phyloP scores from a whole-genome alignment of 37 sponge, comb jelly and placozoan genomes.

The Agelas oroides region DNA sequence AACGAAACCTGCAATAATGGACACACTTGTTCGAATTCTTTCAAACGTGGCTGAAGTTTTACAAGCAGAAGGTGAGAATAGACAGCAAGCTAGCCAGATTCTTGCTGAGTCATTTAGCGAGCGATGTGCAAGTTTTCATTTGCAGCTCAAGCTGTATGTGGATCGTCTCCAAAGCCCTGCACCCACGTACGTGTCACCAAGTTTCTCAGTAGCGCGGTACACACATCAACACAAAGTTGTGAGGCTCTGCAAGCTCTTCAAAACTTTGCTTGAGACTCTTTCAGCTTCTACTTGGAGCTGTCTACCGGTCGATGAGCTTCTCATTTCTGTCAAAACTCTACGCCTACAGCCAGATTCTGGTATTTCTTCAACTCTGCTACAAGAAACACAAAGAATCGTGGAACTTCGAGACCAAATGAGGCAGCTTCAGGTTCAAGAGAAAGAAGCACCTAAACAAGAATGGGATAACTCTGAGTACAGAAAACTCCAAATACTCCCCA shows the following conservation, averaged over 20 bases:
- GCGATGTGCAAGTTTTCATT: slow-evolving; percentile 54
- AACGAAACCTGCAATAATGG: slow-evolving; percentile 1
- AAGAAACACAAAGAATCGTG: neutral
- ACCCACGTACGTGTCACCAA: no score
- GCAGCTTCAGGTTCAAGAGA: no score
- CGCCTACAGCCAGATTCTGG: no score
- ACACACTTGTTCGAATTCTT: slow-evolving; percentile 12
- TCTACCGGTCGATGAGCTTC: slow-evolving; percentile 48
- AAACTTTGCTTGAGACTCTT: slow-evolving; percentile 3
- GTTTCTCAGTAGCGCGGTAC: no score
- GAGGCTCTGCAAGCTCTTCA: slow-evolving; percentile 10
- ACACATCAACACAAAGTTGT: neutral
- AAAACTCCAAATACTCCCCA: slow-evolving; percentile 51
- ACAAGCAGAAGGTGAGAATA: neutral
- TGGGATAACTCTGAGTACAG: slow-evolving; percentile 66
- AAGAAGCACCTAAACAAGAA: neutral
- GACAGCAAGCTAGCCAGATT: slow-evolving; percentile 26
- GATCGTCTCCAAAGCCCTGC: no score
- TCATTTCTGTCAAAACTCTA: no score
- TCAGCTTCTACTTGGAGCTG: slow-evolving; percentile 39
- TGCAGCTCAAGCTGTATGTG: slow-evolving; percentile 25
- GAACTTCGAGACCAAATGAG: neutral
- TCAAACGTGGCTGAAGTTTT: slow-evolving; percentile 2
- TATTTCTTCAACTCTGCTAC: neutral
- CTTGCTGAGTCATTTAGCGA: slow-evolving; percentile 62